A percentile compares a stretch with the other conserved stretches of the same genome.
phyloP scores from a whole-genome alignment of 2,888 invertebrate species.

The Eupithecia insigniata region DNA sequence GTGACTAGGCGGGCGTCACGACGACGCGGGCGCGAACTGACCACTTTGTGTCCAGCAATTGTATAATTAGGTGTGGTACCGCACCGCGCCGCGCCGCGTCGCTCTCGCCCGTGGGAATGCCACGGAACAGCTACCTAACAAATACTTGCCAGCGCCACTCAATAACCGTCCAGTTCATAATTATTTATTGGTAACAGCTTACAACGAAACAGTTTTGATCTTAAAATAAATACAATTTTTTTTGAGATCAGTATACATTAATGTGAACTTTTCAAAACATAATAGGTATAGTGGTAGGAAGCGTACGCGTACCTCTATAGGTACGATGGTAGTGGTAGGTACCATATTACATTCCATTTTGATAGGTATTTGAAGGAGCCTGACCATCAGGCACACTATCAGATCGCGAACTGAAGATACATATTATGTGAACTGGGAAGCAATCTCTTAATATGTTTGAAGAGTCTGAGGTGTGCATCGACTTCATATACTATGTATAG shows the following conservation, averaged over 20 bases:
- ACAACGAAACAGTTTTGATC: neutral
- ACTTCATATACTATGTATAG: too few relatives aligned
- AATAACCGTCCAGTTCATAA: neutral
- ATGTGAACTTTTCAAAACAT: too few relatives aligned
- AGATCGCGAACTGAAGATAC: too few relatives aligned
- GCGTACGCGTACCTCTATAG: too few relatives aligned
- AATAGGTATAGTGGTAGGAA: too few relatives aligned
- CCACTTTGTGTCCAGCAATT: conserved; percentile 62
- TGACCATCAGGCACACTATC: neutral
- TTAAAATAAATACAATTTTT: neutral
- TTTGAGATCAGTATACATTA: neutral
- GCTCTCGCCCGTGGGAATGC: conserved; percentile 38
- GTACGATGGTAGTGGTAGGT: too few relatives aligned
- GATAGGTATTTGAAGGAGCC: neutral
- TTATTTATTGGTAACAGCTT: neutral
- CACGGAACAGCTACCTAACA: conserved; percentile 18
- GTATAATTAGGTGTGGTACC: conserved; percentile 63
- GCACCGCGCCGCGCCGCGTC: conserved; percentile 13
- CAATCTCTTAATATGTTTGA: neutral
- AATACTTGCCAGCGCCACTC: neutral
- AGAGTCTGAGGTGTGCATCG: too few relatives aligned
- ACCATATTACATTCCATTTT: too few relatives aligned
- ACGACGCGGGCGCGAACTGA: conserved; percentile 39
- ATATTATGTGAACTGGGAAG: neutral
- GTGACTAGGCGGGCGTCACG: conserved; percentile 13